These are phyloP conservation scores for Diadumene lineata DNA, from an alignment of 92 coral and sea anemone genomes.

Conservation along the genomic window DNA sequence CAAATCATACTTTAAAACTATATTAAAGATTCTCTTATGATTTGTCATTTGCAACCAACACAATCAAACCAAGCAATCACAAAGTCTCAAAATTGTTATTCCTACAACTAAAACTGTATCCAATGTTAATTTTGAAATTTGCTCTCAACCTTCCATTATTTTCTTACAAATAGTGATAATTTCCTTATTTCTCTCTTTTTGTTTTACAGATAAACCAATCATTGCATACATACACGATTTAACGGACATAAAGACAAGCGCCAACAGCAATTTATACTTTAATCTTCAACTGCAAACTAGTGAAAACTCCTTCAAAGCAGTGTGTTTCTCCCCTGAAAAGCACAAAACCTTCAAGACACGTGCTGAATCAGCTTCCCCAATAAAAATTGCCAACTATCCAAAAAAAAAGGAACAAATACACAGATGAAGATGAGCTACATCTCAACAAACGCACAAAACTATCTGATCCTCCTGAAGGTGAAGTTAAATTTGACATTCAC, in stretches of 20 bases:
- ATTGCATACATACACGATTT: neutral
- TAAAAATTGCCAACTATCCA: constrained; percentile 21
- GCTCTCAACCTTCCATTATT: too few species aligned
- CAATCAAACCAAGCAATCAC: too few species aligned
- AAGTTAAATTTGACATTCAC: constrained; percentile 6
- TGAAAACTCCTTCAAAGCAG: constrained; percentile 6
- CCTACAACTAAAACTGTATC: too few species aligned
- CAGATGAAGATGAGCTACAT: constrained; percentile 24
- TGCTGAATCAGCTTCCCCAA: constrained; percentile 22
- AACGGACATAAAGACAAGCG: neutral
- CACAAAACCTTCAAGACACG: constrained; percentile 14
- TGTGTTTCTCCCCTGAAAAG: constrained; percentile 30
- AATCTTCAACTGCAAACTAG: constrained; percentile 27
- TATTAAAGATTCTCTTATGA: too few species aligned
- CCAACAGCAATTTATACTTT: neutral
- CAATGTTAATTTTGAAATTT: too few species aligned
- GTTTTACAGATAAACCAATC: neutral
- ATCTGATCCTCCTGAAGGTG: constrained; percentile 16
- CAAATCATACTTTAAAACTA: too few species aligned
- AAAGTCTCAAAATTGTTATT: too few species aligned
- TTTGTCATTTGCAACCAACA: too few species aligned
- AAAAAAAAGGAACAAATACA: constrained; percentile 11
- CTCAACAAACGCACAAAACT: constrained; percentile 30
- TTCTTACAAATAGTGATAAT: too few species aligned
- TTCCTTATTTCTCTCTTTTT: neutral